Evolutionary conservation across 2,888 invertebrate species (phyloP).

Genomic region (Parapristionchus giblindavisi): DNA sequence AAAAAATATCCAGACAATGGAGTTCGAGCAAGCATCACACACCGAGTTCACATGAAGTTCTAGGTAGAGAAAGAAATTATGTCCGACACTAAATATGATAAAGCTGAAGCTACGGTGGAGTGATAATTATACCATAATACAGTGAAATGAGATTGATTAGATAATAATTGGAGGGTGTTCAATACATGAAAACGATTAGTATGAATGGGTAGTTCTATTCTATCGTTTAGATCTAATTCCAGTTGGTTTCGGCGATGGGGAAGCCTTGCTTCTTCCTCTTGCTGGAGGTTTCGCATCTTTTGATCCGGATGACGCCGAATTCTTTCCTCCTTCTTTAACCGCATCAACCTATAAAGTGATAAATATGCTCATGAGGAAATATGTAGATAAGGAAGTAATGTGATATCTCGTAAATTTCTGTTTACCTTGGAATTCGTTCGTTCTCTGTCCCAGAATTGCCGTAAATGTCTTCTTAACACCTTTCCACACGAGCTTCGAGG

Average conservation of each 20-base stretch:
- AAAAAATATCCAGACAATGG: too few relatives aligned
- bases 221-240: constrained; percentile 7
- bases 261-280: constrained; percentile 26
- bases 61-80: too few relatives aligned
- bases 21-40: too few relatives aligned
- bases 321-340: background rate
- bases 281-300: constrained; percentile 9
- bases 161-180: constrained; percentile 1
- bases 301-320: too few relatives aligned
- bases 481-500: constrained; percentile 64
- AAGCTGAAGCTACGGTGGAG: too few relatives aligned
- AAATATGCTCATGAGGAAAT: background rate
- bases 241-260: constrained; percentile 27
- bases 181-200: background rate
- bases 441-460: constrained; percentile 65
- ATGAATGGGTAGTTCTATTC: background rate
- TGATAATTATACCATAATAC: too few relatives aligned
- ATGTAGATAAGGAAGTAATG: too few relatives aligned
- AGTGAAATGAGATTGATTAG: constrained; percentile 22
- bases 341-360: background rate
- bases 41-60: too few relatives aligned
- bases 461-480: constrained; percentile 54
- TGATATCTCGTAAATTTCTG: too few relatives aligned
- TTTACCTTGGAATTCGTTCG: constrained; percentile 54
- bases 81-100: too few relatives aligned